Conservation (phyloP, 2,797 vertebrate species). For the Myotis myotis region DNA sequence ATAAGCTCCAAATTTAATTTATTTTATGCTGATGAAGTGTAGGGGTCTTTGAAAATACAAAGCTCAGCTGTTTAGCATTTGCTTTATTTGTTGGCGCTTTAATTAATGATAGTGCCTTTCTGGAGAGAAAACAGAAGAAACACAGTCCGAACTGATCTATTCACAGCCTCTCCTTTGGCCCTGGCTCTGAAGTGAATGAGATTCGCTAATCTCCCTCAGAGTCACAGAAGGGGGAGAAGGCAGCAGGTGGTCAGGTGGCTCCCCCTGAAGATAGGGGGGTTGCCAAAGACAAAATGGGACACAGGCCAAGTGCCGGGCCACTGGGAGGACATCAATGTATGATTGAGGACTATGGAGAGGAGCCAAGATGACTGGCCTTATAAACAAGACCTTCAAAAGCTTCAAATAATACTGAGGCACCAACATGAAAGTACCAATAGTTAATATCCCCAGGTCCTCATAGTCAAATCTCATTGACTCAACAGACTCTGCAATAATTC, state of each 20-base stretch:
- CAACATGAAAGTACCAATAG: neutral
- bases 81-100: constrained; percentile 58
- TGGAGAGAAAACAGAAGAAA: constrained; percentile 61
- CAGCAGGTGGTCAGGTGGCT: too few relatives aligned
- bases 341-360: neutral
- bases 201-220: neutral
- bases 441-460: neutral
- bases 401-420: neutral
- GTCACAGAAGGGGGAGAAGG: neutral
- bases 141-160: neutral
- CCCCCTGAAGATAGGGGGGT: neutral
- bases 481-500: neutral
- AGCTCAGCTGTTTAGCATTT: constrained; percentile 66
- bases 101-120: constrained; percentile 72
- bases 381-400: neutral
- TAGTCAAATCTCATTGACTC: neutral
- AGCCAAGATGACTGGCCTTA: neutral
- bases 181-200: neutral
- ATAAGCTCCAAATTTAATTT: constrained; percentile 62
- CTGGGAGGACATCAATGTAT: neutral
- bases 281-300: neutral
- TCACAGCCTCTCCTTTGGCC: neutral
- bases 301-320: fast-evolving
- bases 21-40: constrained; percentile 68
- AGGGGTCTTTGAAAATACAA: constrained; percentile 59